Evolutionary conservation across 1,140 invertebrate genomes (phyloP).

Genomic region (Cylas formicarius): DNA sequence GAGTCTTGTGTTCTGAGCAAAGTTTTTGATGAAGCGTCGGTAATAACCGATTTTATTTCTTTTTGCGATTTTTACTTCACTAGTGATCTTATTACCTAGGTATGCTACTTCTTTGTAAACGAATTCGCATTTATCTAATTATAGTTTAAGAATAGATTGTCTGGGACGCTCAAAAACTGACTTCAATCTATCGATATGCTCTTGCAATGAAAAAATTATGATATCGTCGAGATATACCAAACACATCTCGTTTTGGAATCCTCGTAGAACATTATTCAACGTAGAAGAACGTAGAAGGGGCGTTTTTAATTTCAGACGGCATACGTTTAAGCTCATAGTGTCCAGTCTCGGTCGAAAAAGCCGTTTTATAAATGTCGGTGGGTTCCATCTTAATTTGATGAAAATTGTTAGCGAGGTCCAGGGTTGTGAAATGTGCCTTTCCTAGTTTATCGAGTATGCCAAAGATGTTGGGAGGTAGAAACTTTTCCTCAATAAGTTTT

Average conservation of each 20-base stretch:
- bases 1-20: constrained; percentile 26
- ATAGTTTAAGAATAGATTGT: too few species aligned
- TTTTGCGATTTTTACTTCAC: constrained; percentile 25
- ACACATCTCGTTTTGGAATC: constrained; percentile 12
- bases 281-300: constrained; percentile 12
- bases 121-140: constrained; percentile 30
- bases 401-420: constrained; percentile 36
- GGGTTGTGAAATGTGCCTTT: too few species aligned
- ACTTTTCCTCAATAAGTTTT: too few species aligned
- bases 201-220: constrained; percentile 15
- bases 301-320: constrained; percentile 19
- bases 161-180: constrained; percentile 1
- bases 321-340: constrained; percentile 20
- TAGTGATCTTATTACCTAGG: constrained; percentile 40
- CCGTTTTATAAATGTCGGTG: constrained; percentile 38
- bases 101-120: constrained; percentile 40
- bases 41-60: constrained; percentile 32
- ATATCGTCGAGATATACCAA: constrained; percentile 15
- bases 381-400: constrained; percentile 15
- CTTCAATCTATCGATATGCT: constrained; percentile 11
- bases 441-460: too few species aligned
- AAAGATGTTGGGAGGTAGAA: too few species aligned
- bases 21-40: constrained; percentile 26
- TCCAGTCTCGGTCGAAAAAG: constrained; percentile 26
- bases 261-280: constrained; percentile 21